Evolutionary conservation across 2,113 vertebrate genomes (phyloP), one percentile per base, ranked within the genome.

Genomic region (Cochlearius cochlearius): DNA sequence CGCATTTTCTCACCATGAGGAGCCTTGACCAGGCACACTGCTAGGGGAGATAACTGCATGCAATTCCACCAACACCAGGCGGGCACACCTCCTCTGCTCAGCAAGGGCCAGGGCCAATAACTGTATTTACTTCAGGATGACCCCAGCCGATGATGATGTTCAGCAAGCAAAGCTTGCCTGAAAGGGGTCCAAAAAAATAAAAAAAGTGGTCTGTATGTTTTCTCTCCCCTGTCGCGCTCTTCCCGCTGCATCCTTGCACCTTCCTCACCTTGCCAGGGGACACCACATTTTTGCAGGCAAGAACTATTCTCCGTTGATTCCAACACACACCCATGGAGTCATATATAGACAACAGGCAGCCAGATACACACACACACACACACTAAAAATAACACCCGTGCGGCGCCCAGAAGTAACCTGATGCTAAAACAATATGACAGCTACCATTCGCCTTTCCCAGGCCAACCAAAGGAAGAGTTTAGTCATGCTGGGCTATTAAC

Each of bases 381-480:
- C 59, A 21, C 76, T 58, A 66, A 84, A 96, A 96, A 94, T 83
- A 97, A 84, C 88, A 71, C 45, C n/a, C 4, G 72, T 26, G 13
- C 50, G 45, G 53, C 2, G 3, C 81, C 91, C 88, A 92, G 49
- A 94, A 56, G 91, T 45, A 95, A 88, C 41, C 49, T 72, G 77
- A 95, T 79, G 52, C 83, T 94, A 93, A 94, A 77, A 66, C 16
- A 94, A 69, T 55, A 75, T 34, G 92, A 96, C 91, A 94, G 84
- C 83, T 93, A 94, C 87, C 85, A 90, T 74, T 96, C 39, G 68
- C 96, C 96, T 94, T 88, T 95, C 80, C 73, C 93, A 79, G 88
- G 77, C 78, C 12, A 88, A 72, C 32, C 75, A 80, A 71, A 67
- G 89, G 67, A 78, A 67, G 47, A 87, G 22, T 69, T 91, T 22